Percentiles rank a stretch among this genome's conserved stretches.
These are phyloP conservation scores for Probaryconus sp. DNA, from an alignment of 1,140 invertebrate species.

Conservation along the genomic window DNA sequence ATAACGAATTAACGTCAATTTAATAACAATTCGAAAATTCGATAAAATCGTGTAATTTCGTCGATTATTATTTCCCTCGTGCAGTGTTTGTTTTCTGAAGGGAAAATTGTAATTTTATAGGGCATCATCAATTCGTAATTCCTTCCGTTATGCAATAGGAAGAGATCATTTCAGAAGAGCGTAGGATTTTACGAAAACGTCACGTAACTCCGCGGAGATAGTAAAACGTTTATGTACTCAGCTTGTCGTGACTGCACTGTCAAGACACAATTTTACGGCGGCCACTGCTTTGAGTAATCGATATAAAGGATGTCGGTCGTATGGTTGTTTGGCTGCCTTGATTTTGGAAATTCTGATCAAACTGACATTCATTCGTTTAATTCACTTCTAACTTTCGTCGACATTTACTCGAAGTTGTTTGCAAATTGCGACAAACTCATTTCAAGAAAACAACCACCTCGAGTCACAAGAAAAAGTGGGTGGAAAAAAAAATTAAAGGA, in stretches of 20 bases:
- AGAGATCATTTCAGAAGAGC: conserved; percentile 18
- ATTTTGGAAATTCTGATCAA: conserved; percentile 3
- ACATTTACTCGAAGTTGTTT: no score
- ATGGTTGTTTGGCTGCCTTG: conserved; percentile 4
- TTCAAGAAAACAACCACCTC: no score
- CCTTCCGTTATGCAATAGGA: conserved; percentile 22
- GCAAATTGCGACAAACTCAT: no score
- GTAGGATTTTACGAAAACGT: conserved; percentile 48
- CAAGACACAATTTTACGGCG: conserved; percentile 59
- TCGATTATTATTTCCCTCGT: no score
- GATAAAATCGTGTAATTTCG: no score
- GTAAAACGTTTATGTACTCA: conserved; percentile 65
- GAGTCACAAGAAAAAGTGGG: no score
- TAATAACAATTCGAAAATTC: no score
- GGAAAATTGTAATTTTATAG: conserved; percentile 7
- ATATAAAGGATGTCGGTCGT: conserved; percentile 33
- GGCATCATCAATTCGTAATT: conserved; percentile 3
- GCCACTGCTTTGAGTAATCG: conserved; percentile 53
- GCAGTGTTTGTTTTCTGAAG: no score
- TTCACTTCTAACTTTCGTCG: no score
- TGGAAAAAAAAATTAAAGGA: no score
- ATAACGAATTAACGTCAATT: no score
- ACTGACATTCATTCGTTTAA: no score
- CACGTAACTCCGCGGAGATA: conserved; percentile 59
- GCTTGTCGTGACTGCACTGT: conserved; percentile 60